Evolutionary conservation across 2,888 invertebrate species (phyloP), one percentile per base, ranked within the genome.

Genomic region (Willowsia nigromaculata): DNA sequence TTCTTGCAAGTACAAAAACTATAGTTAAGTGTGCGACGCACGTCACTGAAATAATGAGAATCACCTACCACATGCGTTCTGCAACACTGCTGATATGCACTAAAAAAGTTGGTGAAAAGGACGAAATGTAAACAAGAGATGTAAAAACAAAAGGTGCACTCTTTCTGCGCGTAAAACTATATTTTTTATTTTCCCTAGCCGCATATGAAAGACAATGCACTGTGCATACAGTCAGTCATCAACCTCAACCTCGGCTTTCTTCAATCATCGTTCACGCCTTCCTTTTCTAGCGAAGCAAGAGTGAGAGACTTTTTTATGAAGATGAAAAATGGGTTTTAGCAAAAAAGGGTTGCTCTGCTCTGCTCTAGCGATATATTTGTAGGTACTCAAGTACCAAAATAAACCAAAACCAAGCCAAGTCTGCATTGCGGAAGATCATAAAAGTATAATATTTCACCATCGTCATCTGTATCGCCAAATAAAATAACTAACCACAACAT

Each of bases 341-440:
- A 1, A n/a, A 62, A 62, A 62, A 59, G 59, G 13, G 62, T 15
- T 62, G 13, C 11, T 43, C 11, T 43, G 43, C n/a, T n/a, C n/a
- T 43, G 11, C 6, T 13, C 43, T 43, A 6, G 13, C 13, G 13
- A 43, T 43, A 9, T 37, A 37, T 37, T 37, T 9, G 37, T 4
- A 9, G 37, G 1, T 13, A 13, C 9, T 43, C 13, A 9, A 43
- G 3, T 9, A 43, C 9, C 9, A 9, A 37, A 6, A 37, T 18
- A 68, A 40, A 68, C 68, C 40, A 40, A 68, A n/a, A n/a, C n/a
- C n/a, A n/a, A n/a, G n/a, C 68, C 68, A 25, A 43, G 40, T 43
- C 71, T 71, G 71, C 71, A 71, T 71, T 71, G 71, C 71, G 71
- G 71, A 71, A 43, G n/a, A 40, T 71, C 43, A 13, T 71, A 65